Evolutionary conservation across 2,797 vertebrate genomes (phyloP).

Genomic region (Poeciliopsis turneri): DNA sequence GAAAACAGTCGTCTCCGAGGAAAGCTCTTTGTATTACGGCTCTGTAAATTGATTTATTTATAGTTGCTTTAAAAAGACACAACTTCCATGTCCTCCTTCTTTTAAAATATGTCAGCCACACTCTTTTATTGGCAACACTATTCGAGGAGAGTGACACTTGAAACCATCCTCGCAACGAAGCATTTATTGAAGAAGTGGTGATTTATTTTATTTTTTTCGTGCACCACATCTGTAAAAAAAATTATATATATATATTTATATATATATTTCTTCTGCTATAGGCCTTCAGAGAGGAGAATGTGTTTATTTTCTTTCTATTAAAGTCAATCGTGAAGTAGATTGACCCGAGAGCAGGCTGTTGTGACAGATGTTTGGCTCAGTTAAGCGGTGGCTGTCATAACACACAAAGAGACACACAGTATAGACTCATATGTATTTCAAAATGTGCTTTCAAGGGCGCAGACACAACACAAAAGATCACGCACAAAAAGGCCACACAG

Average conservation of each 20-base stretch:
- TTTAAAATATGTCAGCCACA: slow-evolving; percentile 1
- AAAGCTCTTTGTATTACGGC: background rate
- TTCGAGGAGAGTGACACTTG: background rate
- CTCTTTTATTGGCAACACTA: too few relatives aligned
- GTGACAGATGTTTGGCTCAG: slow-evolving; percentile 69
- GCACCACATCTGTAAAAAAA: slow-evolving; percentile 25
- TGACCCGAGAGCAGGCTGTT: slow-evolving; percentile 58
- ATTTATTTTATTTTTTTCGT: slow-evolving; percentile 6
- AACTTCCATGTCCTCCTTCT: slow-evolving; percentile 15
- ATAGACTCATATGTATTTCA: slow-evolving; percentile 37
- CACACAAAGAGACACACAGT: slow-evolving; percentile 42
- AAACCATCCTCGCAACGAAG: slow-evolving; percentile 27
- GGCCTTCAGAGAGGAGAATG: slow-evolving; percentile 32
- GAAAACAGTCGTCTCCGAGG: slow-evolving; percentile 17
- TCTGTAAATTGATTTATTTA: slow-evolving; percentile 34
- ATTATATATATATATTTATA: background rate
- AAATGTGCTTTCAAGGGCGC: slow-evolving; percentile 13
- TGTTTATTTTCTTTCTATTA: slow-evolving; percentile 49
- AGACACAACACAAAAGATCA: slow-evolving; percentile 18
- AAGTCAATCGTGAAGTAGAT: slow-evolving; percentile 26
- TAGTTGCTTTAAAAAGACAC: slow-evolving; percentile 21
- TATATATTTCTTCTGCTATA: background rate
- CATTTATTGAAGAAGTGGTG: slow-evolving; percentile 17
- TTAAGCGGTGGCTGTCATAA: slow-evolving; percentile 63
- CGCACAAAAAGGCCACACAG: slow-evolving; percentile 32